Conservation (phyloP, 1,140 invertebrate species). For the Bombus balteatus region DNA sequence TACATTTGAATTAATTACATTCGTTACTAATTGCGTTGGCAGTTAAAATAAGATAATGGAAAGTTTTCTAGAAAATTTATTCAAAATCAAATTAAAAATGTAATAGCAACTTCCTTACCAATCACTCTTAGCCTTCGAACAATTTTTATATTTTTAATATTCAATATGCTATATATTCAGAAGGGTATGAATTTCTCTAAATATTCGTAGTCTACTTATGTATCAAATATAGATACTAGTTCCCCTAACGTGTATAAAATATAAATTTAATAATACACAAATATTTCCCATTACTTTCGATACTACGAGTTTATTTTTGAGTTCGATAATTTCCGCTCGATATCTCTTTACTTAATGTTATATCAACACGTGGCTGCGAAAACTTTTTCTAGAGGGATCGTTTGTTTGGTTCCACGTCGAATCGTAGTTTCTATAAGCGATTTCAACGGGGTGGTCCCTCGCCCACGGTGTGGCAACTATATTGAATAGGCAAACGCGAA, state of each 20-base stretch:
- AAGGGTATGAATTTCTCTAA: neutral
- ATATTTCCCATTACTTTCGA: neutral
- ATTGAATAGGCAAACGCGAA: constrained; percentile 74
- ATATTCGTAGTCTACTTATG: no score
- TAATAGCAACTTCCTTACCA: no score
- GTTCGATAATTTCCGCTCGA: neutral
- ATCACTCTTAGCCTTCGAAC: neutral
- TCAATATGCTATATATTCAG: no score
- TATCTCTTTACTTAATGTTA: neutral
- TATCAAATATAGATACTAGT: no score
- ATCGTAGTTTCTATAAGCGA: constrained; percentile 48
- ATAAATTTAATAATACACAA: neutral
- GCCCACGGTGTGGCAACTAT: constrained; percentile 74
- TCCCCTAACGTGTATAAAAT: neutral
- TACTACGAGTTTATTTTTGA: no score
- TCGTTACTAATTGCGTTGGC: neutral
- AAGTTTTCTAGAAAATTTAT: neutral
- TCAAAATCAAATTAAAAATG: neutral
- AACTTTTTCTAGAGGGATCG: constrained; percentile 19
- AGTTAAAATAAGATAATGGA: neutral
- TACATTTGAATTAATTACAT: neutral
- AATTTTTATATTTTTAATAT: neutral
- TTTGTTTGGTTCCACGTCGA: constrained; percentile 60
- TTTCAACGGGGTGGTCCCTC: constrained; percentile 68
- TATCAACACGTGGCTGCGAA: neutral